These are phyloP conservation scores for Esox niger DNA, from an alignment of 2,113 vertebrate genomes.

Conservation along the genomic window DNA sequence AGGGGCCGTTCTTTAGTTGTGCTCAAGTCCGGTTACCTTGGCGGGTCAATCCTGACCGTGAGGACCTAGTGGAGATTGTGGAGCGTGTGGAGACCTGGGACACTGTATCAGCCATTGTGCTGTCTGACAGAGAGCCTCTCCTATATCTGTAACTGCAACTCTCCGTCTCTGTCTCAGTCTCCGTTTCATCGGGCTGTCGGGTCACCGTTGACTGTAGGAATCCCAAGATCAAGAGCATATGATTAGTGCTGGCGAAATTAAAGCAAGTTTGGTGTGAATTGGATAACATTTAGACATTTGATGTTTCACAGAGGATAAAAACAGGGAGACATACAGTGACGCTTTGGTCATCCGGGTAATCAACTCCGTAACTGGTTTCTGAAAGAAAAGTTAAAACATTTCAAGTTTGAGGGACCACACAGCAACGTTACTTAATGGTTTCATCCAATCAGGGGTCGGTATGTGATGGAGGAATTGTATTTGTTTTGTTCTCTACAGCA, in stretches of 20 bases:
- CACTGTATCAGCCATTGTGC: slow-evolving; percentile 66
- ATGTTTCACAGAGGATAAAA: background rate
- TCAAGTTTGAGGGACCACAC: slow-evolving; percentile 40
- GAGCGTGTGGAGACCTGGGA: slow-evolving; percentile 68
- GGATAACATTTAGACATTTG: background rate
- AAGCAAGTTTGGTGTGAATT: background rate
- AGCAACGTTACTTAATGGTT: background rate
- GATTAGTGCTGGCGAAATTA: background rate
- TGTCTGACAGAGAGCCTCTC: slow-evolving; percentile 67
- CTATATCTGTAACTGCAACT: slow-evolving; percentile 73
- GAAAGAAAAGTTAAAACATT: slow-evolving; percentile 46
- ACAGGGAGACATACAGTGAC: slow-evolving; percentile 58
- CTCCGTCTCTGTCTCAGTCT: slow-evolving; percentile 68
- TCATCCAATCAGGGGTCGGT: background rate
- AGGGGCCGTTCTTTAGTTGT: background rate
- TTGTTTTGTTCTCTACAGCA: no score
- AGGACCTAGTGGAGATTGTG: slow-evolving; percentile 63
- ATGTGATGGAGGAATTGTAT: background rate
- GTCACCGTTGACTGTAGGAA: slow-evolving; percentile 71
- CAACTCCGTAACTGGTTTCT: slow-evolving; percentile 81
- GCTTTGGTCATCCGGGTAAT: slow-evolving; percentile 84
- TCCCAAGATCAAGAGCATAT: background rate
- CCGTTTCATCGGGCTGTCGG: slow-evolving; percentile 64
- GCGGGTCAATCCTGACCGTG: slow-evolving; percentile 72
- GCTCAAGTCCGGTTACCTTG: slow-evolving; percentile 66